phyloP scores from a whole-genome alignment of 2,888 invertebrate species.

The Trachelus troglodyta region DNA sequence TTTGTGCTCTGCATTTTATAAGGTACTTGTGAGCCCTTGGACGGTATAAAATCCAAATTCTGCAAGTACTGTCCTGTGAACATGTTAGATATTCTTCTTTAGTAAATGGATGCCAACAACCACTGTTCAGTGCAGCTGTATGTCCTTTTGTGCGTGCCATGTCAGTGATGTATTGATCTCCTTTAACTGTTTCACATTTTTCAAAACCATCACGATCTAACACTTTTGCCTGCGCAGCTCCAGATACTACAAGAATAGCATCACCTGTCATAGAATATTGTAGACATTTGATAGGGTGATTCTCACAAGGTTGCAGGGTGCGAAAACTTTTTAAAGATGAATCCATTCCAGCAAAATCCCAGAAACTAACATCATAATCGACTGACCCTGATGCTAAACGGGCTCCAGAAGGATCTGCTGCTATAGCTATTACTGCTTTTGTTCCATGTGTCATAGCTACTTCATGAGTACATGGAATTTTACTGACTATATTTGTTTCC shows the following conservation, averaged over 20 bases:
- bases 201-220: constrained; percentile 93
- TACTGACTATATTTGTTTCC: constrained; percentile 63
- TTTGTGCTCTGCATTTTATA: constrained; percentile 88
- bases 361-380: constrained; percentile 96
- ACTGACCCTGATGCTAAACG: constrained; percentile 90
- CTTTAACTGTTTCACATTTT: constrained; percentile 91
- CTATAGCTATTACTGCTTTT: constrained; percentile 90
- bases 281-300: constrained; percentile 86
- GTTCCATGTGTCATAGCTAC: constrained; percentile 89
- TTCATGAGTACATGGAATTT: constrained; percentile 81
- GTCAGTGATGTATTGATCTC: constrained; percentile 95
- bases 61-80: constrained; percentile 91
- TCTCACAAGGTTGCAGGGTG: constrained; percentile 92
- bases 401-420: constrained; percentile 95
- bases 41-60: constrained; percentile 89
- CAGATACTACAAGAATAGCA: constrained; percentile 88
- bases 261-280: constrained; percentile 94
- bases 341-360: constrained; percentile 99
- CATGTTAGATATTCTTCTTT: constrained; percentile 95
- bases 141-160: constrained; percentile 96
- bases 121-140: constrained; percentile 86
- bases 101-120: constrained; percentile 93
- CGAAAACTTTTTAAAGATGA: constrained; percentile 90
- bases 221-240: constrained; percentile 89
- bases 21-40: constrained; percentile 83